Conservation (phyloP, 64 coral and sea anemone species). For the Actinia equina region DNA sequence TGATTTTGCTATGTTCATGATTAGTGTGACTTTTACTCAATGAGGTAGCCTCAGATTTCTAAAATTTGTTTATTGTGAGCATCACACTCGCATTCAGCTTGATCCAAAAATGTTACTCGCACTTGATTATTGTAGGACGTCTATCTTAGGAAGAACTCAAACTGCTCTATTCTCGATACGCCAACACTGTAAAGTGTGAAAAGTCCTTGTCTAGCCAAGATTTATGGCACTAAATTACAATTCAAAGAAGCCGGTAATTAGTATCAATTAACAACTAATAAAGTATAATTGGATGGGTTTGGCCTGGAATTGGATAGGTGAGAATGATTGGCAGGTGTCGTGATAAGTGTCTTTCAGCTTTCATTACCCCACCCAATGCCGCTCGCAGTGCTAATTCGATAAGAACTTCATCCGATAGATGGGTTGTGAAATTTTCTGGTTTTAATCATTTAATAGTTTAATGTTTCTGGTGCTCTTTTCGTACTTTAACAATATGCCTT, state of each 20-base stretch:
- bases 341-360: not conserved
- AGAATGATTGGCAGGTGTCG: conserved; percentile 6
- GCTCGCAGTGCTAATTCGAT: not conserved
- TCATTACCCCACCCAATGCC: not conserved
- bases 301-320: not conserved
- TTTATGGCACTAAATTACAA: conserved; percentile 14
- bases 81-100: no score
- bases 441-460: conserved; percentile 17
- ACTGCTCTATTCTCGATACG: not conserved
- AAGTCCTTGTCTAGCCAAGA: conserved; percentile 5
- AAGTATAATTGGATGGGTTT: conserved; percentile 19
- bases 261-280: not conserved
- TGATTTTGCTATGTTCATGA: no score
- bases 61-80: no score
- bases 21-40: no score
- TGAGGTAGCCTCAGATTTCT: no score
- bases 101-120: no score
- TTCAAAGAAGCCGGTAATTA: conserved; percentile 11
- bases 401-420: conserved; percentile 20
- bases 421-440: not conserved
- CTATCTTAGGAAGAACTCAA: no score
- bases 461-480: not conserved
- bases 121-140: no score
- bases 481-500: not conserved
- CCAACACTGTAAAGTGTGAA: not conserved